phyloP scores from a whole-genome alignment of 2,797 vertebrate genomes.

The Chlorospingus flavigularis region DNA sequence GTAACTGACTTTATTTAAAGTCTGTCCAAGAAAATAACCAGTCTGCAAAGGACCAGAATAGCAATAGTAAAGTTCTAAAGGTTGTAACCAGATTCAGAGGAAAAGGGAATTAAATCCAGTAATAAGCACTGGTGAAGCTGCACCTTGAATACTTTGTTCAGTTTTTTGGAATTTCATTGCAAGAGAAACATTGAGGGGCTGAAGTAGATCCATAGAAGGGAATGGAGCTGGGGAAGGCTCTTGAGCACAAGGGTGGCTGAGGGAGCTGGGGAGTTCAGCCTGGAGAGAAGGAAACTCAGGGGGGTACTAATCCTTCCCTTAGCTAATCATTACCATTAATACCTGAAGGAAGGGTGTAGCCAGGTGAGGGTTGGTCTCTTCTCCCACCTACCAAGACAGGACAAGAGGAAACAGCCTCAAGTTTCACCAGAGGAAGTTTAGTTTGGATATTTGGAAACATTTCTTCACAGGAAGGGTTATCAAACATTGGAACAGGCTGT shows the following conservation, averaged over 20 bases:
- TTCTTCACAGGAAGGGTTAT: neutral
- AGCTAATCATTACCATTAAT: neutral
- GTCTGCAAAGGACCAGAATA: neutral
- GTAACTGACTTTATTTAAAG: neutral
- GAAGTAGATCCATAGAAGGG: neutral
- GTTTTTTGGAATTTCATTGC: neutral
- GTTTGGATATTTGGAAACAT: neutral
- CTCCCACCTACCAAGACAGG: neutral
- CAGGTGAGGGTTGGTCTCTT: fast-evolving
- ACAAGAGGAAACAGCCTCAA: neutral
- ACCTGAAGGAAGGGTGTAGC: neutral
- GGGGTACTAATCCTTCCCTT: neutral
- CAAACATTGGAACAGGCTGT: neutral
- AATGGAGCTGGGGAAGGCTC: neutral
- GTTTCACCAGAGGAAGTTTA: fast-evolving
- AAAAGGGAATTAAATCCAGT: neutral
- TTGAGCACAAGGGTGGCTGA: neutral
- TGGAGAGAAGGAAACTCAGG: neutral
- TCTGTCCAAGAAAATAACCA: neutral
- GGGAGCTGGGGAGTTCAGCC: neutral
- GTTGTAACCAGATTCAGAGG: neutral
- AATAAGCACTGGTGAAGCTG: neutral
- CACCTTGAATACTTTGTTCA: neutral
- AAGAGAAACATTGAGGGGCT: fast-evolving
- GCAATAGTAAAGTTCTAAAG: neutral